Conservation (phyloP, 2,797 vertebrate genomes). For the Rousettus madagascariensis region DNA sequence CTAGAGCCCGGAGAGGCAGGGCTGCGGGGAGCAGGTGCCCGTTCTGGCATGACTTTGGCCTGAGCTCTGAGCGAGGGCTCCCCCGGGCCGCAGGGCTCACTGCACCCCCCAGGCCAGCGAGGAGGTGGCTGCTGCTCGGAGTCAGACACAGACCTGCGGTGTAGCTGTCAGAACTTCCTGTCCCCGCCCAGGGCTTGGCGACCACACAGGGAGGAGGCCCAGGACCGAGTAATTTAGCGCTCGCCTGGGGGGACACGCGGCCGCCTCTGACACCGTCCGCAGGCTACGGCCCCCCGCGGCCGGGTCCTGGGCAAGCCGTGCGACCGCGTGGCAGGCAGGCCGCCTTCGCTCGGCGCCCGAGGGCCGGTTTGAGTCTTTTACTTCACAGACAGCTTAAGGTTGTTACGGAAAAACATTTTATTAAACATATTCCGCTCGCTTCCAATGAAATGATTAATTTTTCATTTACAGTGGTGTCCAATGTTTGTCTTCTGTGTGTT, state of each 20-base stretch:
- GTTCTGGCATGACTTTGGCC: background rate
- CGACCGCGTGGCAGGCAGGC: constrained; percentile 18
- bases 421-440: constrained; percentile 79
- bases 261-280: constrained; percentile 32
- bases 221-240: constrained; percentile 10
- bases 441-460: constrained; percentile 78
- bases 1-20: background rate
- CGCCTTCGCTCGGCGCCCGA: background rate
- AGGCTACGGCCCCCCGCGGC: constrained; percentile 52
- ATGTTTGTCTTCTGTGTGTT: constrained; percentile 63
- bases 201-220: background rate
- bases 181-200: constrained; percentile 60
- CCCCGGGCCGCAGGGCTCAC: too few species aligned
- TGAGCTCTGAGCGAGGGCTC: background rate
- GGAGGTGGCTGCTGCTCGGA: background rate
- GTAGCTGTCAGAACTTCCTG: constrained; percentile 37
- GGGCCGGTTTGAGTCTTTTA: constrained; percentile 61
- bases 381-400: constrained; percentile 78
- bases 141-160: constrained; percentile 28
- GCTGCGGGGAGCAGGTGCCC: background rate
- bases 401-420: constrained; percentile 85
- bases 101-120: background rate
- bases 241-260: background rate
- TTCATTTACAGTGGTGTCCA: constrained; percentile 78
- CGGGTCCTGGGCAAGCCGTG: constrained; percentile 41